A percentile compares a stretch with the other conserved stretches of the same genome.
Evolutionary conservation across 92 coral and sea anemone genomes (phyloP).

Genomic region (Umimayanthus chanpuru): DNA sequence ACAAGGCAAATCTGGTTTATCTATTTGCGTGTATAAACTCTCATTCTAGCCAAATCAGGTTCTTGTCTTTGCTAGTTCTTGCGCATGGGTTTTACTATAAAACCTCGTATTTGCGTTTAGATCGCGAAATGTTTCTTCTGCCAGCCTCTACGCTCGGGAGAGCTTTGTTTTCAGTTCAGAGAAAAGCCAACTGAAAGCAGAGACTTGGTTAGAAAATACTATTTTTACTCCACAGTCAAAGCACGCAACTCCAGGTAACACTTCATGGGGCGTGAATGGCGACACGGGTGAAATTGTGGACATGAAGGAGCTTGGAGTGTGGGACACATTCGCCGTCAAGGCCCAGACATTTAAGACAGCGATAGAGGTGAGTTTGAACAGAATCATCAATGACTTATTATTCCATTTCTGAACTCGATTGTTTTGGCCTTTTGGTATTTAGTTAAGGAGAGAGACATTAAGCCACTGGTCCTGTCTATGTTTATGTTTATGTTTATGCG

Average conservation of each 20-base stretch:
- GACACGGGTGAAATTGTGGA: slow-evolving; percentile 95
- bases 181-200: not conserved
- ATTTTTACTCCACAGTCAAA: slow-evolving; percentile 71
- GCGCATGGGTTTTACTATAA: too few species aligned
- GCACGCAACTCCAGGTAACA: slow-evolving; percentile 86
- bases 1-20: too few species aligned
- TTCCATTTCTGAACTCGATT: not conserved
- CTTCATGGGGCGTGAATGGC: slow-evolving; percentile 97
- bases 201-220: not conserved
- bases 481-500: too few species aligned
- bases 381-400: not conserved
- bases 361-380: slow-evolving; percentile 69
- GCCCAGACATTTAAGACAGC: slow-evolving; percentile 98
- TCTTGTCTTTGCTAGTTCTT: too few species aligned
- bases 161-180: too few species aligned
- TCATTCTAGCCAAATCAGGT: too few species aligned
- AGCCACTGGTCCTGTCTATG: not conserved
- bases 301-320: slow-evolving; percentile 88
- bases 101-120: too few species aligned
- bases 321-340: slow-evolving; percentile 98
- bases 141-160: too few species aligned
- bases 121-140: too few species aligned
- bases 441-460: not conserved
- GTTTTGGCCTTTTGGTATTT: not conserved
- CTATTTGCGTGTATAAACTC: too few species aligned